Conservation (phyloP, 1,140 invertebrate genomes). For the Drosophila navojoa region DNA sequence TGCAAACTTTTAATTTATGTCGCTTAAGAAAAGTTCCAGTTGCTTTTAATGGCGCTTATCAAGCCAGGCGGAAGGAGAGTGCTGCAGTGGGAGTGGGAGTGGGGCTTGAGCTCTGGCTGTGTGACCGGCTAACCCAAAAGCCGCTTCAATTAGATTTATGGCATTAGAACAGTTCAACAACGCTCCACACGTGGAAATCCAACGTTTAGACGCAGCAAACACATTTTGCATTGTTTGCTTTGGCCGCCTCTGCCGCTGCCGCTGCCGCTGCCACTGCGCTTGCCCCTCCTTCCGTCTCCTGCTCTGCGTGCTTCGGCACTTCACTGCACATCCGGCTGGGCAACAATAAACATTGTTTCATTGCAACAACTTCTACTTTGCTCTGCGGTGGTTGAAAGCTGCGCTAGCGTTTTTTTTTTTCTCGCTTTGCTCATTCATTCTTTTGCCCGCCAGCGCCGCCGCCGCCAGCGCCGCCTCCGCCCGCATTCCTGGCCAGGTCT, state of each 20-base stretch:
- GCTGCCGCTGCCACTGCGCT: not conserved
- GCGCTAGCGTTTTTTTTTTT: slow-evolving; percentile 43
- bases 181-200: slow-evolving; percentile 50
- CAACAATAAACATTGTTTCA: slow-evolving; percentile 69
- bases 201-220: slow-evolving; percentile 35
- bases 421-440: slow-evolving; percentile 55
- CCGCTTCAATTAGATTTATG: slow-evolving; percentile 72
- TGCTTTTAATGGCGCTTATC: slow-evolving; percentile 53
- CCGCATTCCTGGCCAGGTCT: slow-evolving; percentile 15
- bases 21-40: slow-evolving; percentile 56
- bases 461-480: not conserved
- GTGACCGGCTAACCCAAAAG: slow-evolving; percentile 74
- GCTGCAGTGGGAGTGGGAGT: not conserved
- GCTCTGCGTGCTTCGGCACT: slow-evolving; percentile 15
- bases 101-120: not conserved
- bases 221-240: slow-evolving; percentile 62
- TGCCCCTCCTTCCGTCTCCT: not conserved
- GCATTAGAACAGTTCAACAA: slow-evolving; percentile 67
- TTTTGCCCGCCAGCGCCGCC: slow-evolving; percentile 24
- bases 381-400: slow-evolving; percentile 64
- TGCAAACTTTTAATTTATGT: slow-evolving; percentile 71
- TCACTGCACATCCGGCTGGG: slow-evolving; percentile 57
- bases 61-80: slow-evolving; percentile 9
- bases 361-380: slow-evolving; percentile 52
- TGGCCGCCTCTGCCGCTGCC: not conserved